These are phyloP conservation scores for Gymnobelideus leadbeateri DNA, from an alignment of 2,113 vertebrate species.

Conservation along the genomic window DNA sequence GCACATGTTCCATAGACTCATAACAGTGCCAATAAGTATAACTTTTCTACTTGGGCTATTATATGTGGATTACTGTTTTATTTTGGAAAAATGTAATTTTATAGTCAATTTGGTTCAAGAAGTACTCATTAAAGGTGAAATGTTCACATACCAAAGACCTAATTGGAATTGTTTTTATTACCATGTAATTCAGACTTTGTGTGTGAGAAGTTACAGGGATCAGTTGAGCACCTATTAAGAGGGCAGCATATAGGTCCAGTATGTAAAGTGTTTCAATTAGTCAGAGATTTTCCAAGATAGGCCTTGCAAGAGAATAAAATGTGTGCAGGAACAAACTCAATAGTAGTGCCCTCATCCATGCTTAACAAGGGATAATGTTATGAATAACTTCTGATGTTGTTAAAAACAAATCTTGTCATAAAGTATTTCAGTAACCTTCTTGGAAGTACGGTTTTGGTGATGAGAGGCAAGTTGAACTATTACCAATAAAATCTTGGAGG, in stretches of 20 bases:
- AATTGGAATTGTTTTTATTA: slow-evolving; percentile 4
- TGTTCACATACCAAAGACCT: slow-evolving; percentile 9
- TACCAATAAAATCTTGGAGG: not conserved
- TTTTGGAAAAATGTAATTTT: slow-evolving; percentile 11
- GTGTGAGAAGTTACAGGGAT: not conserved
- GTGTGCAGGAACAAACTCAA: not conserved
- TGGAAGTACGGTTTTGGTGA: not conserved
- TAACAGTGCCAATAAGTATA: slow-evolving; percentile 3
- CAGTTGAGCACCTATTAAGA: not conserved
- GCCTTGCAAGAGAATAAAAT: not conserved
- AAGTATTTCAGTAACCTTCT: not conserved
- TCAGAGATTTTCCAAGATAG: not conserved
- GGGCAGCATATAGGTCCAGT: not conserved
- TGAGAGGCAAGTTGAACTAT: not conserved
- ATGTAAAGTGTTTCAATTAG: not conserved
- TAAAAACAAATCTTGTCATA: not conserved
- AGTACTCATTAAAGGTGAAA: slow-evolving; percentile 7
- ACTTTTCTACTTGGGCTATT: slow-evolving; percentile 1
- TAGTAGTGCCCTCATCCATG: not conserved
- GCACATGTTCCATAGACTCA: not conserved
- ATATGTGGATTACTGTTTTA: slow-evolving; percentile 4
- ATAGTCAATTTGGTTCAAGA: slow-evolving; percentile 9
- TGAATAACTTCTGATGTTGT: not conserved
- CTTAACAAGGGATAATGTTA: not conserved
- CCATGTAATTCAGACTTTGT: not conserved